Evolutionary conservation across 2,113 vertebrate genomes (phyloP).

Genomic region (Ahaetulla prasina): DNA sequence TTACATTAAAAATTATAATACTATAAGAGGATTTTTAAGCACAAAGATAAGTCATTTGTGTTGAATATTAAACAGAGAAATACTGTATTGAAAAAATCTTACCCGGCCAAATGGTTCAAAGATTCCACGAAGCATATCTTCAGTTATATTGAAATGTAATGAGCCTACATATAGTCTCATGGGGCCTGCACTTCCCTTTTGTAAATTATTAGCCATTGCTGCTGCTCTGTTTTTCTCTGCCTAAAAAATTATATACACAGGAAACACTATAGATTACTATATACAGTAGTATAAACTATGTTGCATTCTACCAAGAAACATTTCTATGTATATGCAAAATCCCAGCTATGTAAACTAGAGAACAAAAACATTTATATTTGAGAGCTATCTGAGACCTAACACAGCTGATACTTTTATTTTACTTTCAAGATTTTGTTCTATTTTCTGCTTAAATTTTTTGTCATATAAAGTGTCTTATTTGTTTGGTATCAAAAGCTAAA

Average conservation of each 20-base stretch:
- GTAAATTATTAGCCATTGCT: slow-evolving; percentile 90
- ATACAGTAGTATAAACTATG: not conserved
- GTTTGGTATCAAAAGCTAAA: not conserved
- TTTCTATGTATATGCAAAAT: not conserved
- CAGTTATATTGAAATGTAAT: slow-evolving; percentile 95
- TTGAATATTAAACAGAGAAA: not conserved
- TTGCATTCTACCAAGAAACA: not conserved
- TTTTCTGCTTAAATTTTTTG: not conserved
- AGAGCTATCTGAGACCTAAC: not conserved
- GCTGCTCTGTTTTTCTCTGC: slow-evolving; percentile 97
- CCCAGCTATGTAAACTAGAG: not conserved
- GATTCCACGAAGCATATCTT: slow-evolving; percentile 95
- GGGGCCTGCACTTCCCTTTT: slow-evolving; percentile 86
- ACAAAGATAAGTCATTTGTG: not conserved
- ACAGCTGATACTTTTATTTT: not conserved
- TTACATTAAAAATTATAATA: not conserved
- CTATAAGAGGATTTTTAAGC: not conserved
- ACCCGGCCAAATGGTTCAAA: slow-evolving; percentile 97
- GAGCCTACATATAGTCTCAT: slow-evolving; percentile 95
- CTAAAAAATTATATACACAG: slow-evolving; percentile 57
- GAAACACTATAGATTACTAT: not conserved
- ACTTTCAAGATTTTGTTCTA: not conserved
- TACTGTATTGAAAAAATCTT: slow-evolving; percentile 1
- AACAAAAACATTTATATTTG: not conserved
- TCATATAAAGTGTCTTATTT: not conserved